phyloP scores from a whole-genome alignment of 2,888 invertebrate genomes.

The Andrena praecox region DNA sequence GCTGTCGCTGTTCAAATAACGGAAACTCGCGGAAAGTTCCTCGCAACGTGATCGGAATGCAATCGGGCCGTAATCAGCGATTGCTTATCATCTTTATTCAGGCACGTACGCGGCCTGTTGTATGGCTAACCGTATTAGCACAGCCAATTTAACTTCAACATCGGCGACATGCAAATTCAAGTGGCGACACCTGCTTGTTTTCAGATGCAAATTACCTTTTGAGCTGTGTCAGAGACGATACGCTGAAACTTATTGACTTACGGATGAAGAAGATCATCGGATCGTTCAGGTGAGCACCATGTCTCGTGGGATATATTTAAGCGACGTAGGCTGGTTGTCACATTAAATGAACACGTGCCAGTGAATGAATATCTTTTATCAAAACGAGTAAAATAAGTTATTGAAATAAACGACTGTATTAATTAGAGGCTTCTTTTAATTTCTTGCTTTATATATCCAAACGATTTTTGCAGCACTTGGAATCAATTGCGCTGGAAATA shows the following conservation, averaged over 20 bases:
- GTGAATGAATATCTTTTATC: too few species aligned
- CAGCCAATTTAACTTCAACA: slow-evolving; percentile 54
- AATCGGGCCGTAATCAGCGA: slow-evolving; percentile 40
- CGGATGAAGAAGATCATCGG: slow-evolving; percentile 96
- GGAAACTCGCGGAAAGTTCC: slow-evolving; percentile 17
- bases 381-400: too few species aligned
- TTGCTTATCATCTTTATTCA: slow-evolving; percentile 49
- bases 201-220: slow-evolving; percentile 95
- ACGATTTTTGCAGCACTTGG: too few species aligned
- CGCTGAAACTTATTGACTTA: slow-evolving; percentile 96
- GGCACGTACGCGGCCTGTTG: slow-evolving; percentile 30
- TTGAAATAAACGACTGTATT: too few species aligned
- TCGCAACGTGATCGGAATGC: slow-evolving; percentile 48
- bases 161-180: slow-evolving; percentile 51
- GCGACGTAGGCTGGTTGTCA: not conserved
- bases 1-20: slow-evolving; percentile 32
- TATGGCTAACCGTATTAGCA: slow-evolving; percentile 43
- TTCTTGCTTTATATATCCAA: too few species aligned
- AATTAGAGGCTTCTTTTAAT: too few species aligned
- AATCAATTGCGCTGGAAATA: too few species aligned
- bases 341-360: not conserved
- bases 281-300: slow-evolving; percentile 92
- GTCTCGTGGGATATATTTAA: not conserved
- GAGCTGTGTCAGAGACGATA: slow-evolving; percentile 97
- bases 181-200: slow-evolving; percentile 79